Base-by-base conservation (phyloP, 30 jellyfish, hydroid and myxozoan genomes). In the Turritopsis dohrnii region DNA sequence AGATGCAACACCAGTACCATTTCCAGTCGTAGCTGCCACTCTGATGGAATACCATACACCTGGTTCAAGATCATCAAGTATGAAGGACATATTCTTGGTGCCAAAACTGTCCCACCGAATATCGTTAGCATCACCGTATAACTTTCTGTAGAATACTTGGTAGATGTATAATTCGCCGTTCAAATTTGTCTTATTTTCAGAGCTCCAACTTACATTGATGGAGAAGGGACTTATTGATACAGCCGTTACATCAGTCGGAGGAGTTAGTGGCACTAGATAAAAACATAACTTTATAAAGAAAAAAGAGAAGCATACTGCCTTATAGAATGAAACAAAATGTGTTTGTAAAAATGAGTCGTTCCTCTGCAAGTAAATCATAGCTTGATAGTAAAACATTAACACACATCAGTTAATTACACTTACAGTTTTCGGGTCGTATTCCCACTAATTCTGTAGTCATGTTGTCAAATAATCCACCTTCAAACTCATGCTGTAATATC, bases 1-100 rank as follows among this genome's bases (percentile, higher is more conserved):
- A 52, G 85, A 79, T 20, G 85, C 85, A 20, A 79, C 81, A 29
- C 85, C 85, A 24, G 22, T 79, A 20, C 85, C 85, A n/a, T 23
- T n/a, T 9, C 23, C 30, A 23, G 77, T 29, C 0, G 85, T 20
- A 53, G 53, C 85, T 22, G 53, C 52, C 24, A 79, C 85, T 31
- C 85, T 21, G 8, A 79, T 53, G 18, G 28, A 23, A 79, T 79
- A 79, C 53, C 24, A 23, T 16, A 79, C 53, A 30, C 79, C 77
- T 22, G 85, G 85, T 0, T 0, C 13, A 23, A 79, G 53, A 18
- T 4, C 85, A 79, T 25, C 53, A 52, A 79, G 29, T 16, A 25
- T 23, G 17, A 19, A 29, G 27, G 29, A 28, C 22, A 1, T 7
- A 52, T 79, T 52, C 22, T 23, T 1, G 23, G 85, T 79, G 20